Conservation (phyloP, 2,797 vertebrate species). For the Taenioides sp. region DNA sequence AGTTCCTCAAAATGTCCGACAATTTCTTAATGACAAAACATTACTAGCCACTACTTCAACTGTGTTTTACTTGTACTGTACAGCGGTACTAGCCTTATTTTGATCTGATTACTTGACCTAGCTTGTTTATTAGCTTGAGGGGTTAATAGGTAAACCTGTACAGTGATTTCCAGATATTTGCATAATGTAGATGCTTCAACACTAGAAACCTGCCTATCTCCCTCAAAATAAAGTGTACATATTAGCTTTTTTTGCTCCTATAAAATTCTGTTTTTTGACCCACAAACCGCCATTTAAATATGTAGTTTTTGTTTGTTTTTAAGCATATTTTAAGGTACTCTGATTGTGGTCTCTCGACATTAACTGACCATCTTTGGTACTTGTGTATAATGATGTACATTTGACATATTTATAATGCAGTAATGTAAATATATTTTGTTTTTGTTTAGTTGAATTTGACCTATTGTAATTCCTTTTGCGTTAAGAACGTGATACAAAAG, state of each 20-base stretch:
- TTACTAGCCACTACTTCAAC: constrained; percentile 29
- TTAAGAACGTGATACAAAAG: constrained; percentile 76
- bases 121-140: constrained; percentile 39
- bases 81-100: constrained; percentile 60
- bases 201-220: constrained; percentile 54
- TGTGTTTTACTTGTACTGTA: constrained; percentile 48
- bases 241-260: constrained; percentile 57
- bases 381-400: constrained; percentile 89
- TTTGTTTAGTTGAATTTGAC: constrained; percentile 65
- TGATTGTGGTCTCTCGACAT: constrained; percentile 65
- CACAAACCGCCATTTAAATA: constrained; percentile 60
- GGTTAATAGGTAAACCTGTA: constrained; percentile 48
- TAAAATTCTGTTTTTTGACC: constrained; percentile 59
- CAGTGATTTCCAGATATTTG: constrained; percentile 50
- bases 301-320: constrained; percentile 58
- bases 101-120: constrained; percentile 54
- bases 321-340: constrained; percentile 76
- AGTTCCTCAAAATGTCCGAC: constrained; percentile 24
- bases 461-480: constrained; percentile 66
- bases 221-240: constrained; percentile 63
- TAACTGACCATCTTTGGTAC: constrained; percentile 75
- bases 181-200: constrained; percentile 49
- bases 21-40: constrained; percentile 13
- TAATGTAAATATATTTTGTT: constrained; percentile 82
- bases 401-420: constrained; percentile 89